phyloP scores from a whole-genome alignment of 2,113 vertebrate genomes.

The Rissa tridactyla region DNA sequence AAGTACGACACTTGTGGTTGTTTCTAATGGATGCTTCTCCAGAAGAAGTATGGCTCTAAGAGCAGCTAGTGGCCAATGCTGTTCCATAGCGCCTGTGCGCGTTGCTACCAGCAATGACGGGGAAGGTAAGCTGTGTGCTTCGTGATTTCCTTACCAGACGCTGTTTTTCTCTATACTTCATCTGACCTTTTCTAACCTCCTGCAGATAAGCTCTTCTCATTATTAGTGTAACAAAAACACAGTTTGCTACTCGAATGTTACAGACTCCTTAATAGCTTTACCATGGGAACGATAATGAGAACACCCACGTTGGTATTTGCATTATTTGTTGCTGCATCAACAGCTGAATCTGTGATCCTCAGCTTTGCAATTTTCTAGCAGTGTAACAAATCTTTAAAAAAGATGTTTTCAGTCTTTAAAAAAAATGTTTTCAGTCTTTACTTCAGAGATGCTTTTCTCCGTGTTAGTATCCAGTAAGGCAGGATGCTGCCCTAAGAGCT shows the following conservation, averaged over 20 bases:
- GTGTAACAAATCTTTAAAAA: neutral
- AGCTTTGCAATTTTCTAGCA: neutral
- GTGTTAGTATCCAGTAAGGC: accelerated
- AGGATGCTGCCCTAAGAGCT: accelerated
- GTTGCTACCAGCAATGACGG: accelerated
- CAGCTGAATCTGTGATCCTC: accelerated
- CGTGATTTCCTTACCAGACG: accelerated
- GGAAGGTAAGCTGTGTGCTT: accelerated
- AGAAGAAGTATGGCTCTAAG: accelerated
- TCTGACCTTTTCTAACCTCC: neutral
- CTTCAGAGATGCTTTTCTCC: neutral
- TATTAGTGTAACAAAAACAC: neutral
- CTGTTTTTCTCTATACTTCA: accelerated
- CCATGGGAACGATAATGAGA: neutral
- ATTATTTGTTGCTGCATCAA: accelerated
- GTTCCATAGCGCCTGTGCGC: accelerated
- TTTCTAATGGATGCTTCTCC: too few species aligned
- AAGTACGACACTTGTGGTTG: accelerated
- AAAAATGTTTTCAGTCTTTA: neutral
- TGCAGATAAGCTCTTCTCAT: neutral
- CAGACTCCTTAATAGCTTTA: accelerated
- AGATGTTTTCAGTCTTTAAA: neutral
- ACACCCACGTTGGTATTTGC: accelerated
- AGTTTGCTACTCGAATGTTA: neutral
- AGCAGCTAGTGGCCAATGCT: too few species aligned